Percentiles rank a stretch among this genome's conserved stretches.
These are phyloP conservation scores for Eudyptes chrysolophus DNA, from an alignment of 2,113 vertebrate genomes.

Conservation along the genomic window DNA sequence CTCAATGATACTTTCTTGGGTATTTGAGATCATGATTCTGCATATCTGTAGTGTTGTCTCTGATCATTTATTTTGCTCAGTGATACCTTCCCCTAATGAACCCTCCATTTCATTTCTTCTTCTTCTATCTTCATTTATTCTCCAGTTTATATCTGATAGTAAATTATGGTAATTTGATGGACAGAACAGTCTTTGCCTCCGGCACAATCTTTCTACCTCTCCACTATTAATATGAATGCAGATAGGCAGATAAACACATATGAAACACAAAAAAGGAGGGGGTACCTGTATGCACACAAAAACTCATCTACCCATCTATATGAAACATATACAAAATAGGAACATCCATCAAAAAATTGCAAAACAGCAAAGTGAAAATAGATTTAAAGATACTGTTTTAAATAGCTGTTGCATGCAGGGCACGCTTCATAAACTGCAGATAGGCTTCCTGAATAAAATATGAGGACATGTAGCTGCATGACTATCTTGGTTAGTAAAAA, in stretches of 20 bases:
- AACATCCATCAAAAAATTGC: conserved; percentile 21
- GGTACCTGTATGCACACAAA: background rate
- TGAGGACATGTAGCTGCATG: conserved; percentile 68
- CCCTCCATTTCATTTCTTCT: background rate
- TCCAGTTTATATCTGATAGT: background rate
- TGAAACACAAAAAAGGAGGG: background rate
- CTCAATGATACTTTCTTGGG: background rate
- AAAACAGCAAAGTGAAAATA: conserved; percentile 49
- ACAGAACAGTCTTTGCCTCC: background rate
- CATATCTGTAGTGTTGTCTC: background rate
- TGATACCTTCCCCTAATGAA: background rate
- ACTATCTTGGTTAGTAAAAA: conserved; percentile 59
- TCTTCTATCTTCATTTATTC: background rate
- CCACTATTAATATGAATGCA: background rate
- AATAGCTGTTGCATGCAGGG: conserved; percentile 65
- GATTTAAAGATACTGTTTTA: conserved; percentile 65
- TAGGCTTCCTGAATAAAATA: conserved; percentile 80
- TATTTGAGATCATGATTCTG: background rate
- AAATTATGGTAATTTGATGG: background rate
- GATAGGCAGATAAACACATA: background rate
- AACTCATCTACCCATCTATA: background rate
- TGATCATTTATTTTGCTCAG: background rate
- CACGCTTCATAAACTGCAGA: conserved; percentile 73
- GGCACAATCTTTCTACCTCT: background rate
- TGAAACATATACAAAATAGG: background rate